Evolutionary conservation across 2,797 vertebrate species (phyloP).

Genomic region (Sparidentex hasta): DNA sequence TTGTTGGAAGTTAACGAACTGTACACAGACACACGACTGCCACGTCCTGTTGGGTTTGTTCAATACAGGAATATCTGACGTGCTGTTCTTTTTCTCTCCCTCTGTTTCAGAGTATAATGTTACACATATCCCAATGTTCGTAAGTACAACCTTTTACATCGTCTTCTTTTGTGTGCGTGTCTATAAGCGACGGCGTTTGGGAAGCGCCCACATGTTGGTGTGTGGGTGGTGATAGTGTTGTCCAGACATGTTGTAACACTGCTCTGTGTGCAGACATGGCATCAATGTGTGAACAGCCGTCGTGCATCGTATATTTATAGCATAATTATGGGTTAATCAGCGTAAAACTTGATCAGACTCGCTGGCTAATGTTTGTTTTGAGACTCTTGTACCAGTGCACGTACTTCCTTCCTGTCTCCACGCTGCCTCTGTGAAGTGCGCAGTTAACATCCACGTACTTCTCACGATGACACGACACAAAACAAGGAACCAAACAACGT

Average conservation of each 20-base stretch:
- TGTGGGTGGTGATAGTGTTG: no score
- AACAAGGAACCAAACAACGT: background rate
- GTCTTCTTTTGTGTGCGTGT: background rate
- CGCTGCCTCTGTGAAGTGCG: background rate
- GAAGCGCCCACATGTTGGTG: background rate
- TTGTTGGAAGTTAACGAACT: background rate
- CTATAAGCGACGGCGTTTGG: accelerated
- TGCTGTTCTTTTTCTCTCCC: background rate
- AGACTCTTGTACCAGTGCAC: background rate
- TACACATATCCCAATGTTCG: slow-evolving; percentile 47
- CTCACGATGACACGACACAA: background rate
- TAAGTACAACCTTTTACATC: slow-evolving; percentile 42
- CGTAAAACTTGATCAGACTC: no score
- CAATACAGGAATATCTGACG: background rate
- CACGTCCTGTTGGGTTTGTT: background rate
- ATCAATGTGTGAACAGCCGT: background rate
- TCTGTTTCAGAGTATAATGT: slow-evolving; percentile 44
- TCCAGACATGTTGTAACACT: background rate
- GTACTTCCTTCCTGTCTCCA: slow-evolving; percentile 29
- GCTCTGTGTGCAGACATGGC: background rate
- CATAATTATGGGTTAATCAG: background rate
- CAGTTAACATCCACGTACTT: background rate
- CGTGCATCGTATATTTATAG: background rate
- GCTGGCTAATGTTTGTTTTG: background rate
- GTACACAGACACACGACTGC: background rate